A percentile compares a stretch with the other conserved stretches of the same genome.
These are phyloP conservation scores for Drosophila erecta DNA, from an alignment of 1,140 invertebrate genomes.

Conservation along the genomic window DNA sequence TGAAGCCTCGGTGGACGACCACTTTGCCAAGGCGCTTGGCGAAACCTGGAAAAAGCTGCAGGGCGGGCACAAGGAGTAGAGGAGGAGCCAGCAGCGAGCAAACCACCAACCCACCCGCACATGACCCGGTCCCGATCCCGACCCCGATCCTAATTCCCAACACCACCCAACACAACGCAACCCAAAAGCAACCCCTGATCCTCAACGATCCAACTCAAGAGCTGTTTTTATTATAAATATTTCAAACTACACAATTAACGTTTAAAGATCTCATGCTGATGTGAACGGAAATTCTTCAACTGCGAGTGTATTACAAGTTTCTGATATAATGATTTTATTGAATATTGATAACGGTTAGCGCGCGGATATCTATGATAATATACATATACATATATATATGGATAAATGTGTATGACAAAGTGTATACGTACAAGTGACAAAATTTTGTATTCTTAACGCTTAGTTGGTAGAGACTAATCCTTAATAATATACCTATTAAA, in stretches of 20 bases:
- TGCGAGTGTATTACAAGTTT: slow-evolving; percentile 81
- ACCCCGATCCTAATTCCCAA: background rate
- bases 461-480: slow-evolving; percentile 59
- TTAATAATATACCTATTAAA: slow-evolving; percentile 67
- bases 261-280: slow-evolving; percentile 80
- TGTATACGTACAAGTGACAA: slow-evolving; percentile 81
- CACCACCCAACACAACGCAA: background rate
- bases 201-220: slow-evolving; percentile 60
- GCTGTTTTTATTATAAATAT: slow-evolving; percentile 69
- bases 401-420: slow-evolving; percentile 61
- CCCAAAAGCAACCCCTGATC: slow-evolving; percentile 5
- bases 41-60: slow-evolving; percentile 96
- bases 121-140: background rate
- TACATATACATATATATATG: slow-evolving; percentile 9
- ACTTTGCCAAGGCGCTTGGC: slow-evolving; percentile 97
- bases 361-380: slow-evolving; percentile 20
- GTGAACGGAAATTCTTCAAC: slow-evolving; percentile 76
- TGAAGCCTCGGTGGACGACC: slow-evolving; percentile 94
- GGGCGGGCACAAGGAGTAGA: slow-evolving; percentile 85
- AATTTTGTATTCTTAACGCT: slow-evolving; percentile 78
- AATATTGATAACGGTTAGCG: slow-evolving; percentile 44
- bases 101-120: background rate
- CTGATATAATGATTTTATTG: slow-evolving; percentile 74
- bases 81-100: background rate
- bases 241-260: slow-evolving; percentile 78